phyloP scores from a whole-genome alignment of 1,140 invertebrate genomes.

The Megalopta genalis region DNA sequence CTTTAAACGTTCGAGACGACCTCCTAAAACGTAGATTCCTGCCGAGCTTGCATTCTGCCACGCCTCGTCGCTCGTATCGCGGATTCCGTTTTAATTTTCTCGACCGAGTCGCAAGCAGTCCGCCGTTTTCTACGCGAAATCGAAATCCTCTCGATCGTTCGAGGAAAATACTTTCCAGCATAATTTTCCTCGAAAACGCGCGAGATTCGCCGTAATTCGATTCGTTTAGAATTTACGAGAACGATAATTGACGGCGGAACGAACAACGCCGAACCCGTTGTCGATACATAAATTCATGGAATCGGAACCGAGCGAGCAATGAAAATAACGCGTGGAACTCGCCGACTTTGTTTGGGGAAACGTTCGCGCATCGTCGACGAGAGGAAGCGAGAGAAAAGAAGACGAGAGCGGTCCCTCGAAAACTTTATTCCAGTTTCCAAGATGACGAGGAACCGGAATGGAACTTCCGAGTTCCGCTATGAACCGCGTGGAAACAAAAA shows the following conservation, averaged over 20 bases:
- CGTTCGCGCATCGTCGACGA: neutral
- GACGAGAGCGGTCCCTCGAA: neutral
- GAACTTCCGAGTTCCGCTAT: neutral
- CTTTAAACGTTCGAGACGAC: no score
- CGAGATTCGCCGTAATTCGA: no score
- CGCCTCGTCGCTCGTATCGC: no score
- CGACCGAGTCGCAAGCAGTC: no score
- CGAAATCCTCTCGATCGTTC: no score
- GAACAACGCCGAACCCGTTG: neutral
- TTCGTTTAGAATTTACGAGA: neutral
- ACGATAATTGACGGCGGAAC: neutral
- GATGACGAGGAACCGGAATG: neutral
- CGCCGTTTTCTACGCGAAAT: no score
- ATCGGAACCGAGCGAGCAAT: neutral
- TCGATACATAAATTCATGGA: neutral
- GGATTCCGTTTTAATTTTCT: no score
- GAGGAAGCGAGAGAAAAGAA: neutral
- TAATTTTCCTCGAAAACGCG: no score
- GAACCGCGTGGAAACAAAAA: neutral
- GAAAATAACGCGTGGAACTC: neutral
- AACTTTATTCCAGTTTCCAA: slow-evolving; percentile 12
- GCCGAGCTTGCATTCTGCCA: no score
- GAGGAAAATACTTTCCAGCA: no score
- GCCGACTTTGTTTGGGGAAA: neutral
- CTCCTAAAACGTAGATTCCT: no score